These are phyloP conservation scores for Planiliza haematocheilus DNA, from an alignment of 2,113 vertebrate species.

Conservation along the genomic window DNA sequence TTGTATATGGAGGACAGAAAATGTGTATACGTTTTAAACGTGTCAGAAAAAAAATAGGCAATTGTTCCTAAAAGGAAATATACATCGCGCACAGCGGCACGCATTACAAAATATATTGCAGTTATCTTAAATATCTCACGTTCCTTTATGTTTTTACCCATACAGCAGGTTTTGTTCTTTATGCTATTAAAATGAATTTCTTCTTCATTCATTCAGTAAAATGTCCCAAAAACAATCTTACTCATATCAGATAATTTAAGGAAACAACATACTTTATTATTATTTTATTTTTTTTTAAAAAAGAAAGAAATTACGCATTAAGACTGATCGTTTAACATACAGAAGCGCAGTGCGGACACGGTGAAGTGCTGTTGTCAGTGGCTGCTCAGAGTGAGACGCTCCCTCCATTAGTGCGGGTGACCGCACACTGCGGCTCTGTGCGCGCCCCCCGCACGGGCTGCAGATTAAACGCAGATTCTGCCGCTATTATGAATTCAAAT, in stretches of 20 bases:
- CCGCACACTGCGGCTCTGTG: constrained; percentile 52
- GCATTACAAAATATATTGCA: background rate
- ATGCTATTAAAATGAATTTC: background rate
- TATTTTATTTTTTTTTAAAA: too few relatives aligned
- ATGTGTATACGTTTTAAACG: constrained; percentile 30
- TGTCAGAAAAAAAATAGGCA: constrained; percentile 12
- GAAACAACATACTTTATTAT: constrained; percentile 20
- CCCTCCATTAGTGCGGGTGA: constrained; percentile 70
- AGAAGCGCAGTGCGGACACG: background rate
- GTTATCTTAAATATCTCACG: background rate
- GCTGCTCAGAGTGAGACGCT: constrained; percentile 61
- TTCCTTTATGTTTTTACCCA: background rate
- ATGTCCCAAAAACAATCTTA: background rate
- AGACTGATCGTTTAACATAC: constrained; percentile 21
- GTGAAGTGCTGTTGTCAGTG: constrained; percentile 54
- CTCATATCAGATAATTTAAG: constrained; percentile 37
- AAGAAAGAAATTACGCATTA: constrained; percentile 11
- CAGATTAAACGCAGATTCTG: constrained; percentile 77
- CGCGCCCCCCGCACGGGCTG: constrained; percentile 50
- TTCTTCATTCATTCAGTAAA: background rate
- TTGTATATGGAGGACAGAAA: constrained; percentile 38
- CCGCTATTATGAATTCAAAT: constrained; percentile 78
- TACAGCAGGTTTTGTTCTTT: background rate
- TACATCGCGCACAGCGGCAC: background rate
- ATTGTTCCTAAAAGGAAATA: background rate